These are phyloP conservation scores for Vipera ursinii DNA, from an alignment of 2,797 vertebrate species.

Conservation along the genomic window DNA sequence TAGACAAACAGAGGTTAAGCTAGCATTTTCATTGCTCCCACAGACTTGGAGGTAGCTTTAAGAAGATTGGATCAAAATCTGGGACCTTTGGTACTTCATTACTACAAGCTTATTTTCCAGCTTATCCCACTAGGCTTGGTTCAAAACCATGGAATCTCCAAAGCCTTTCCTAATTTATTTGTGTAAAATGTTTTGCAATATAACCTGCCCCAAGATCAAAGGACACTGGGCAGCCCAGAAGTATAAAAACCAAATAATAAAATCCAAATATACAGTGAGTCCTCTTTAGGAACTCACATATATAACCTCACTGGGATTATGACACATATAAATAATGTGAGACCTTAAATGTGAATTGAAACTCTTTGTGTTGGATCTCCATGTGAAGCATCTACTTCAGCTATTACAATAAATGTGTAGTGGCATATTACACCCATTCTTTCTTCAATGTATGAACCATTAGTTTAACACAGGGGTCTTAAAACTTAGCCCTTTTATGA, in stretches of 20 bases:
- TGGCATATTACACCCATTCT: too few relatives aligned
- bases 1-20: neutral
- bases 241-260: neutral
- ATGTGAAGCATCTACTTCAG: neutral
- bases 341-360: neutral
- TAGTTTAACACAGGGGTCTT: neutral
- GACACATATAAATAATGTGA: neutral
- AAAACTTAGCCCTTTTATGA: too few relatives aligned
- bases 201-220: neutral
- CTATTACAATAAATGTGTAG: neutral
- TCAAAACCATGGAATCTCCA: neutral
- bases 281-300: neutral
- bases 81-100: neutral
- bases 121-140: neutral
- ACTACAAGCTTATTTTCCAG: neutral
- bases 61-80: neutral
- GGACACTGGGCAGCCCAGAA: neutral
- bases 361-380: neutral
- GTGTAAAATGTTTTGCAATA: neutral
- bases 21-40: neutral
- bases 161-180: neutral
- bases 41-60: neutral
- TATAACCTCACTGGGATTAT: too few relatives aligned
- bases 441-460: neutral
- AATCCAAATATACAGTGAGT: neutral